These are phyloP conservation scores for Pseudoatta argentina DNA, from an alignment of 1,140 invertebrate species.

Conservation along the genomic window DNA sequence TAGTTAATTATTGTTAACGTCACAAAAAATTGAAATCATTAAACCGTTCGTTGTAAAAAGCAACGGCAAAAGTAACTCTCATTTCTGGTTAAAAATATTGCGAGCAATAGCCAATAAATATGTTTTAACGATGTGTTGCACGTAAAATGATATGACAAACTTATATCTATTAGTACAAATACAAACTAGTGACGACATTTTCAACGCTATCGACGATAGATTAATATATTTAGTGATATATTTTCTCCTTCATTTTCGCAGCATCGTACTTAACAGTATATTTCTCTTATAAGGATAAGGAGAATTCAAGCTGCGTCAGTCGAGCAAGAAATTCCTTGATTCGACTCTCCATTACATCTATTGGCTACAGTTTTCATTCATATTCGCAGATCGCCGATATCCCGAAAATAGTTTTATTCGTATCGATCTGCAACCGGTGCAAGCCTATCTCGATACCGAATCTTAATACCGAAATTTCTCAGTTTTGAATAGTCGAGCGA, in stretches of 20 bases:
- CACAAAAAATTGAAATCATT: too few species aligned
- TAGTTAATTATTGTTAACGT: too few species aligned
- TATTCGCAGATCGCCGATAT: constrained; percentile 66
- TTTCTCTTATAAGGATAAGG: not conserved
- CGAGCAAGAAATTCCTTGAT: constrained; percentile 22
- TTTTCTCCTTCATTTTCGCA: not conserved
- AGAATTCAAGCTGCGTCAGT: constrained; percentile 5
- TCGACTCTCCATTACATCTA: constrained; percentile 70
- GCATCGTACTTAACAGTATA: not conserved
- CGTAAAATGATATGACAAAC: not conserved
- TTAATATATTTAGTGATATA: not conserved
- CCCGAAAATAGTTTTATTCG: constrained; percentile 59
- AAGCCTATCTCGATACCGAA: constrained; percentile 75
- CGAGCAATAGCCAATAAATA: not conserved
- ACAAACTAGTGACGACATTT: not conserved
- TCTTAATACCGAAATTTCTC: constrained; percentile 80
- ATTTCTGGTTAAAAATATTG: not conserved
- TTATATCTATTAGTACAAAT: not conserved
- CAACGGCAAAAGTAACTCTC: too few species aligned
- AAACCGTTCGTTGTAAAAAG: too few species aligned
- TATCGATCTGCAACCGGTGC: constrained; percentile 39
- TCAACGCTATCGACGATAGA: not conserved
- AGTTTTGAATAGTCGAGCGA: constrained; percentile 56
- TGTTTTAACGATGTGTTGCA: not conserved
- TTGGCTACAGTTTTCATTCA: constrained; percentile 21